Conservation (phyloP, 23 tunicate species). For the Ascidia mentula region DNA sequence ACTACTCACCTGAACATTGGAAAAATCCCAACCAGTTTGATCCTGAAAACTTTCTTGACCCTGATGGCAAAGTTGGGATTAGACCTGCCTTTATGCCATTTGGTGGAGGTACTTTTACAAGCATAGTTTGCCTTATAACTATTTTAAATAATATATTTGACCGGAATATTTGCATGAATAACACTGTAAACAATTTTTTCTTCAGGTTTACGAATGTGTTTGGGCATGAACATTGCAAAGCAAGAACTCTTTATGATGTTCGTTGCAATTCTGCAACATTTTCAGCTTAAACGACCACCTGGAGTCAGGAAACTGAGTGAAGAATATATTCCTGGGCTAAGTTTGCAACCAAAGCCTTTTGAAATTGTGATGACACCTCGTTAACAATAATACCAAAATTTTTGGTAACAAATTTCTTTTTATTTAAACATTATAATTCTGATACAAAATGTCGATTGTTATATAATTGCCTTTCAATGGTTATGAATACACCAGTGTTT, state of each 20-base stretch:
- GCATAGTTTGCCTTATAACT: too few relatives aligned
- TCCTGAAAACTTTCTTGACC: conserved; percentile 17
- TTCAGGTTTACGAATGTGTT: conserved; percentile 19
- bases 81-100: conserved; percentile 13
- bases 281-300: background rate
- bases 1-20: background rate
- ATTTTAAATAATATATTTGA: too few relatives aligned
- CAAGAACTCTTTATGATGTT: conserved; percentile 17
- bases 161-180: too few relatives aligned
- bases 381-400: background rate
- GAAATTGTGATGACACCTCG: background rate
- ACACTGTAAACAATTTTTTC: too few relatives aligned
- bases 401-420: too few relatives aligned
- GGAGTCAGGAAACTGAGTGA: background rate
- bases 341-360: conserved; percentile 2
- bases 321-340: background rate
- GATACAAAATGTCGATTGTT: too few relatives aligned
- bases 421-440: too few relatives aligned
- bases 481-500: too few relatives aligned
- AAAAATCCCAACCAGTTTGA: conserved; percentile 24
- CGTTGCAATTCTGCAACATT: conserved; percentile 21
- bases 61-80: background rate
- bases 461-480: too few relatives aligned
- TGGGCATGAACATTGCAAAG: conserved; percentile 21
- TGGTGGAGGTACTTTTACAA: background rate